A percentile compares a stretch with the other conserved stretches of the same genome.
Conservation (phyloP, 2,113 vertebrate species). For the Potamarius usumacintae region DNA sequence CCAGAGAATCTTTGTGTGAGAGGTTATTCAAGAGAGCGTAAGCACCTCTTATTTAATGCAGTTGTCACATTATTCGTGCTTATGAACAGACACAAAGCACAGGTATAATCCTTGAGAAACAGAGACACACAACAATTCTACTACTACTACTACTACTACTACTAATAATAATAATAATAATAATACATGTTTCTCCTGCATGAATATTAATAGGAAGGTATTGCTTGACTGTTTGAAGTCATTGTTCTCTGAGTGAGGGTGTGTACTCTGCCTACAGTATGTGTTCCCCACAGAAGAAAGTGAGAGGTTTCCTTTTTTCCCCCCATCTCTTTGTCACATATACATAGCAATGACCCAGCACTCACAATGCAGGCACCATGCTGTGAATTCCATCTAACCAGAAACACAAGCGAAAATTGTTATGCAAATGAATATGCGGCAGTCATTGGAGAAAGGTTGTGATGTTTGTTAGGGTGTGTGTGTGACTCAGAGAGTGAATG, state of each 20-base stretch:
- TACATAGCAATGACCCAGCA: constrained; percentile 78
- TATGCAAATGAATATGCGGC: constrained; percentile 76
- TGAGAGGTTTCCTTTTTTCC: constrained; percentile 16
- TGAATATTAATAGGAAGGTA: neutral
- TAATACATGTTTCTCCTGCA: neutral
- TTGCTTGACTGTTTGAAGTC: constrained; percentile 16
- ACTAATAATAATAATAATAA: neutral
- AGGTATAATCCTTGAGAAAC: neutral
- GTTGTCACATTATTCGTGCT: neutral
- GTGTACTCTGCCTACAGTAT: constrained; percentile 18
- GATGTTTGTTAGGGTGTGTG: constrained; percentile 45
- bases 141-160: neutral
- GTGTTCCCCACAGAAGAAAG: constrained; percentile 16
- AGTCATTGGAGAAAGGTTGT: constrained; percentile 55
- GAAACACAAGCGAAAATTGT: constrained; percentile 83
- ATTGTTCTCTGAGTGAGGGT: constrained; percentile 33
- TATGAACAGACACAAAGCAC: neutral
- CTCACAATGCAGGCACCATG: constrained; percentile 73
- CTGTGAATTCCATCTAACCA: constrained; percentile 83
- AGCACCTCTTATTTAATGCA: neutral
- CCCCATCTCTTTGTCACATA: constrained; percentile 64
- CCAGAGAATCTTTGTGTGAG: neutral
- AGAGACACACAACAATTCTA: neutral
- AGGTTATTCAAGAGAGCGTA: neutral
- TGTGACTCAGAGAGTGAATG: constrained; percentile 42